Percentiles rank a stretch among this genome's conserved stretches.
Conservation (phyloP, 1,140 invertebrate genomes). For the Orchestia grillus region DNA sequence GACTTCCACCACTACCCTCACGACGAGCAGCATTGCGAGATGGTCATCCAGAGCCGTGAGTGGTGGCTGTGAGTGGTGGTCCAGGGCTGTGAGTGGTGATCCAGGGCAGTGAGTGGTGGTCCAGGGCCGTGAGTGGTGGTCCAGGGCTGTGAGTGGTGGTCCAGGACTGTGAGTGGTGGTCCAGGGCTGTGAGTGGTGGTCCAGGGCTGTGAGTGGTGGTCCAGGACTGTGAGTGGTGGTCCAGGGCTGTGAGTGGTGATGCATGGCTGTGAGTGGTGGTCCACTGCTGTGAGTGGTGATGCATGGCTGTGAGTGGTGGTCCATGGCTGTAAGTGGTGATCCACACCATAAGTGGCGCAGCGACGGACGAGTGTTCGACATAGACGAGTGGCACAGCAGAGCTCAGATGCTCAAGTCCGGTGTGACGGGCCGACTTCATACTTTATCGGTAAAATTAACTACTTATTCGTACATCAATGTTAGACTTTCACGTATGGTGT, state of each 20-base stretch:
- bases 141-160: not conserved
- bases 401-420: too few species aligned
- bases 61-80: not conserved
- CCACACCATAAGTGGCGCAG: too few species aligned
- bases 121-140: not conserved
- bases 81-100: not conserved
- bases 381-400: too few species aligned
- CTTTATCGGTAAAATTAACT: too few species aligned
- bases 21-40: slow-evolving; percentile 66
- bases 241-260: not conserved
- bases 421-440: too few species aligned
- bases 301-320: not conserved
- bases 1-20: slow-evolving; percentile 68
- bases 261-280: not conserved
- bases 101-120: not conserved
- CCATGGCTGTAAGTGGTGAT: not conserved
- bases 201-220: not conserved
- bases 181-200: not conserved
- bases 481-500: too few species aligned
- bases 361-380: too few species aligned
- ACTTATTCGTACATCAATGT: too few species aligned
- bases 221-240: not conserved
- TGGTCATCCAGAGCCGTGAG: slow-evolving; percentile 66
- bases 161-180: not conserved
- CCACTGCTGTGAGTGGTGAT: not conserved